A percentile compares a stretch with the other conserved stretches of the same genome.
Evolutionary conservation across 2,797 vertebrate genomes (phyloP).

Genomic region (Pelobates cultripes): DNA sequence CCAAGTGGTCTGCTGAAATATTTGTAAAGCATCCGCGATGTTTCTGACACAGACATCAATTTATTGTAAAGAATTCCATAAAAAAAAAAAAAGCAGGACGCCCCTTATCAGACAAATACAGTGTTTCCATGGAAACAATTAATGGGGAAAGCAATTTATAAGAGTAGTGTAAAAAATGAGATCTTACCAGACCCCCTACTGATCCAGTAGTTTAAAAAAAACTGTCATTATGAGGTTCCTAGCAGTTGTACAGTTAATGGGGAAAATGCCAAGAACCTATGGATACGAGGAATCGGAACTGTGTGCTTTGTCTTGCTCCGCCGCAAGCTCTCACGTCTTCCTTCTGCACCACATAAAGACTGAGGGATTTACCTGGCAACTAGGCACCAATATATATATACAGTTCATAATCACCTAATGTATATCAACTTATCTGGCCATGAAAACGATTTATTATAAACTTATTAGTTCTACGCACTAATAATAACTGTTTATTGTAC

Average conservation of each 20-base stretch:
- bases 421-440: too few relatives aligned
- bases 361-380: too few relatives aligned
- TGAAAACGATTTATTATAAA: too few relatives aligned
- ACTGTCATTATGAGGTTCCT: slow-evolving; percentile 58
- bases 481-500: too few relatives aligned
- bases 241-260: slow-evolving; percentile 55
- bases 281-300: not conserved
- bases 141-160: slow-evolving; percentile 79
- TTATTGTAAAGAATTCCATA: slow-evolving; percentile 71
- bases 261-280: slow-evolving; percentile 28
- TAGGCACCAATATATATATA: too few relatives aligned
- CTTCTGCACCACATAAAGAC: too few relatives aligned
- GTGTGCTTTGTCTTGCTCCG: too few relatives aligned
- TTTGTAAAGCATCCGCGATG: slow-evolving; percentile 16
- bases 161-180: slow-evolving; percentile 76
- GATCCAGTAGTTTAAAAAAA: slow-evolving; percentile 63
- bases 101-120: slow-evolving; percentile 71
- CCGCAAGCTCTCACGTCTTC: too few relatives aligned
- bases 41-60: slow-evolving; percentile 55
- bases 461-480: too few relatives aligned
- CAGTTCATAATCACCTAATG: too few relatives aligned
- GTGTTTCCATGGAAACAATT: slow-evolving; percentile 83
- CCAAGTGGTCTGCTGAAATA: slow-evolving; percentile 15
- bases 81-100: slow-evolving; percentile 65
- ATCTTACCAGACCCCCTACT: slow-evolving; percentile 71